Percentiles rank a stretch among this genome's conserved stretches.
These are phyloP conservation scores for Protaetia brevitarsis DNA, from an alignment of 1,140 invertebrate species.

Conservation along the genomic window DNA sequence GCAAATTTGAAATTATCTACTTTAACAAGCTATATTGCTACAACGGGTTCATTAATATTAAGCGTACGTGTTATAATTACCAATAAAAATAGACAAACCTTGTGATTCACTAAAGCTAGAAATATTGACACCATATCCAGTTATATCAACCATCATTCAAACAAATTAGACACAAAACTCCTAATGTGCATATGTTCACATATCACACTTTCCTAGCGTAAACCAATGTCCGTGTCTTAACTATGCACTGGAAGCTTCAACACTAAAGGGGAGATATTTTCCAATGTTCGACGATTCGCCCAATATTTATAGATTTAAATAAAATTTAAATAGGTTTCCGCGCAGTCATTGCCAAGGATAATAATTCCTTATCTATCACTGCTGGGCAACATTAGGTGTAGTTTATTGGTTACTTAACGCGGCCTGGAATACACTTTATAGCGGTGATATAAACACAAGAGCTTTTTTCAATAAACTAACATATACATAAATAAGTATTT, in stretches of 20 bases:
- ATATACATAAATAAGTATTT: not conserved
- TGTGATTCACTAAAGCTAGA: slow-evolving; percentile 20
- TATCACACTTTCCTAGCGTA: not conserved
- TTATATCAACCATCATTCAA: slow-evolving; percentile 3
- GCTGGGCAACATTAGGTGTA: not conserved
- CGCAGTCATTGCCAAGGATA: slow-evolving; percentile 17
- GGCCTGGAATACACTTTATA: not conserved
- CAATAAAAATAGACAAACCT: slow-evolving; percentile 19
- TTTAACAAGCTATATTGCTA: too few species aligned
- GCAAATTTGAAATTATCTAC: too few species aligned
- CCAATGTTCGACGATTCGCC: slow-evolving; percentile 11
- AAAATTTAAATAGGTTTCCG: slow-evolving; percentile 14
- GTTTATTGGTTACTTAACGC: not conserved
- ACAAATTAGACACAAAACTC: slow-evolving; percentile 5
- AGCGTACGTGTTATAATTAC: too few species aligned
- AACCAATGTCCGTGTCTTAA: not conserved
- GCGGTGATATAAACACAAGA: not conserved
- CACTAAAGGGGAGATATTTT: slow-evolving; percentile 13
- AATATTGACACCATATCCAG: slow-evolving; percentile 18
- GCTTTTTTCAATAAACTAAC: not conserved
- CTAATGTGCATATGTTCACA: not conserved
- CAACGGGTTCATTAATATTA: too few species aligned
- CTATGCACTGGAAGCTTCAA: not conserved
- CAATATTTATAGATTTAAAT: slow-evolving; percentile 18
- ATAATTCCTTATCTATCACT: slow-evolving; percentile 18